Evolutionary conservation across 2,113 vertebrate species (phyloP).

Genomic region (Columba livia): DNA sequence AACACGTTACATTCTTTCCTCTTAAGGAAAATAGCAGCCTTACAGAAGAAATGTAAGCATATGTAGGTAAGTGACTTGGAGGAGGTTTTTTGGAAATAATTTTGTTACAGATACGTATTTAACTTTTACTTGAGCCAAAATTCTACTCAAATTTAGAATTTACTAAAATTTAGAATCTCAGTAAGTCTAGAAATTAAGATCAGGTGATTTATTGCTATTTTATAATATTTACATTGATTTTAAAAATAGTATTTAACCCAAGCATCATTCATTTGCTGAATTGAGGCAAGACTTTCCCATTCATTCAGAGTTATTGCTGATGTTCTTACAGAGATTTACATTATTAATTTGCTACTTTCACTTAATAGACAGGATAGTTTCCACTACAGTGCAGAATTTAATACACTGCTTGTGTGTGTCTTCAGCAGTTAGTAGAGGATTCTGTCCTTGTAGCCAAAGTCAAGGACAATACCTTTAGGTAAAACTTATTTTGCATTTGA

Average conservation of each 20-base stretch:
- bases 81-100: neutral
- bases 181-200: neutral
- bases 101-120: neutral
- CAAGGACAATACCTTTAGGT: neutral
- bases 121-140: neutral
- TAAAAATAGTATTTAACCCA: neutral
- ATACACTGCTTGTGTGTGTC: neutral
- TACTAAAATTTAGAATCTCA: neutral
- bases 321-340: neutral
- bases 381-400: neutral
- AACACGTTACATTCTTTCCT: neutral
- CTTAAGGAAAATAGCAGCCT: neutral
- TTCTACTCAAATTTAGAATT: neutral
- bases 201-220: neutral
- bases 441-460: neutral
- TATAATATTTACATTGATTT: neutral
- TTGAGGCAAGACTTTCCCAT: neutral
- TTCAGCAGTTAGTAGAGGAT: neutral
- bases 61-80: neutral
- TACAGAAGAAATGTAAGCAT: neutral
- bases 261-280: neutral
- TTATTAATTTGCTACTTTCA: neutral
- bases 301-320: neutral
- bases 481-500: neutral
- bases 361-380: neutral